Evolutionary conservation across 1,140 invertebrate genomes (phyloP), one percentile per base, ranked within the genome.

Genomic region (Panulirus ornatus): DNA sequence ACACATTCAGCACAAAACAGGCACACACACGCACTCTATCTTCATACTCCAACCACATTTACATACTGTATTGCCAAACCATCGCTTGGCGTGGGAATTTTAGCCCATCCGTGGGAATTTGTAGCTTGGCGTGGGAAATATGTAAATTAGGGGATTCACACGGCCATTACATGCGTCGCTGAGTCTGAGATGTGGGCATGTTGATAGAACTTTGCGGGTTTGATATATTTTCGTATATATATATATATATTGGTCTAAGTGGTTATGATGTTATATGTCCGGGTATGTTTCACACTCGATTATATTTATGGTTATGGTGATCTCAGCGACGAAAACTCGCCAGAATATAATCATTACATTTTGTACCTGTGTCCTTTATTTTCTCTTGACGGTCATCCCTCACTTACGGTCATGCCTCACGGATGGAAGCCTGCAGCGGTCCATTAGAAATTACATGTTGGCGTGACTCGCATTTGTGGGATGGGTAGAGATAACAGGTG

Each of bases 11-110:
- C 3, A 5, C 3, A 27, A 66, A 27, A 66, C 58, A 66, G 5
- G 22, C 58, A 66, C 58, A 66, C n/a, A 30, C n/a, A 30, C 58
- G 5, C 58, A 66, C 58, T 66, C n/a, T 19, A 66, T 66, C 58
- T 66, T 30, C 54, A 30, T 27, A 27, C 5, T 19, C 58, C 27
- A 66, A 1, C 58, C 3, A 30, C 58, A 66, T 66, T 66, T 66
- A 66, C 58, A 66, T 66, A 66, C 58, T 27, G 58, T 66, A 66
- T 66, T 66, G 58, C 58, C 58, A 66, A 66, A 66, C n/a, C 58
- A 66, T 66, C 58, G 58, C 58, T 19, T 27, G n/a, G n/a, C 58
- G 58, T 66, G 58, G n/a, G 58, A 66, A 66, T 66, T 66, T 66
- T 66, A 22, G 22, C 58, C 58, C 58, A 66, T 66, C 58, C 58